Conservation (phyloP, 2,113 vertebrate species). For the Microtus montanus region DNA sequence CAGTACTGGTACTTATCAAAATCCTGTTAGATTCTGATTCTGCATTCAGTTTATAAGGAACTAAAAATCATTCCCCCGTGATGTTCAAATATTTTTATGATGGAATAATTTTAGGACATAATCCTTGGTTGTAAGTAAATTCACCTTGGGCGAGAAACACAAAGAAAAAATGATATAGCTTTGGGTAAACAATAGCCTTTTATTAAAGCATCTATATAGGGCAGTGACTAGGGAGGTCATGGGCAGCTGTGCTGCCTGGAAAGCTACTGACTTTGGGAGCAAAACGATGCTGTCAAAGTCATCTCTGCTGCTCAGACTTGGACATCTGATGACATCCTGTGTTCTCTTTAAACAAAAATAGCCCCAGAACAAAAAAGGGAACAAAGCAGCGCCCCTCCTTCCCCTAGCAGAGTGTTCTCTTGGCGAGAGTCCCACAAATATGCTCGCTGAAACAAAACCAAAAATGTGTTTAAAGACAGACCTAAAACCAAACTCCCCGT, state of each 20-base stretch:
- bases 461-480: slow-evolving; percentile 50
- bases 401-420: slow-evolving; percentile 49
- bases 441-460: slow-evolving; percentile 62
- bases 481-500: slow-evolving; percentile 41
- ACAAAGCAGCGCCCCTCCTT: slow-evolving; percentile 42
- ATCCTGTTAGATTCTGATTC: not conserved
- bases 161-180: slow-evolving; percentile 20
- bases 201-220: slow-evolving; percentile 33
- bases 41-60: slow-evolving; percentile 45
- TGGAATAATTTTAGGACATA: slow-evolving; percentile 39
- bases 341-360: slow-evolving; percentile 58
- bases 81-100: slow-evolving; percentile 13
- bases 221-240: slow-evolving; percentile 25
- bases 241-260: not conserved
- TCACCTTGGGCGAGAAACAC: not conserved
- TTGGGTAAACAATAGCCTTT: slow-evolving; percentile 47
- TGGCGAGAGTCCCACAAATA: slow-evolving; percentile 68
- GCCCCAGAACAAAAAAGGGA: slow-evolving; percentile 28
- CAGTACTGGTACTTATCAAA: not conserved
- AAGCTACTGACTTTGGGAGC: slow-evolving; percentile 41
- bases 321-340: slow-evolving; percentile 37
- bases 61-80: slow-evolving; percentile 29
- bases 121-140: slow-evolving; percentile 57
- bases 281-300: slow-evolving; percentile 49
- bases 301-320: slow-evolving; percentile 9